A percentile compares a stretch with the other conserved stretches of the same genome.
These are phyloP conservation scores for Pampusana beccarii DNA, from an alignment of 2,113 vertebrate species.

Conservation along the genomic window DNA sequence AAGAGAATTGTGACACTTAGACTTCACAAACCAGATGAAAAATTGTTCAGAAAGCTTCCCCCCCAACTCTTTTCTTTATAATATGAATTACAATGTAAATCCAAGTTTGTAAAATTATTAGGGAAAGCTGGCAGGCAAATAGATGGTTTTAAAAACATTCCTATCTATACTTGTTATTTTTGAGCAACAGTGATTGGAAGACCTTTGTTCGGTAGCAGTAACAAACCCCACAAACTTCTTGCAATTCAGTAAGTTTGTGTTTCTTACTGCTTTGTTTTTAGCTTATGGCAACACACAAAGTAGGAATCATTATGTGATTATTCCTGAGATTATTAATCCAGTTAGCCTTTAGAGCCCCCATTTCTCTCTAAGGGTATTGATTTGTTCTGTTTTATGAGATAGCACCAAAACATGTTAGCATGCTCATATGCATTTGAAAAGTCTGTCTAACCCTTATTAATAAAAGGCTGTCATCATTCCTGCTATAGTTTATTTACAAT, in stretches of 20 bases:
- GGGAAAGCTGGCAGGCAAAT: background rate
- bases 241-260: background rate
- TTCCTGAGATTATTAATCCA: background rate
- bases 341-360: background rate
- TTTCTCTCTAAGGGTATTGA: background rate
- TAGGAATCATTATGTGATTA: background rate
- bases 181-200: background rate
- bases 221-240: background rate
- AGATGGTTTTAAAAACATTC: background rate
- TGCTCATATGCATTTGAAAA: background rate
- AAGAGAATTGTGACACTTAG: background rate
- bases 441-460: background rate
- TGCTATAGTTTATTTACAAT: background rate
- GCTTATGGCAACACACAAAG: background rate
- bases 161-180: background rate
- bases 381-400: background rate
- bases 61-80: background rate
- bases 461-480: background rate
- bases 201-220: background rate
- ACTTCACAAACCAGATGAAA: background rate
- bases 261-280: background rate
- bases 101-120: background rate
- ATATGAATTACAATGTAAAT: background rate
- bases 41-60: background rate
- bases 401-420: rapidly evolving